These are phyloP conservation scores for Lagopus leucura DNA, from an alignment of 2,113 vertebrate species.

Conservation along the genomic window DNA sequence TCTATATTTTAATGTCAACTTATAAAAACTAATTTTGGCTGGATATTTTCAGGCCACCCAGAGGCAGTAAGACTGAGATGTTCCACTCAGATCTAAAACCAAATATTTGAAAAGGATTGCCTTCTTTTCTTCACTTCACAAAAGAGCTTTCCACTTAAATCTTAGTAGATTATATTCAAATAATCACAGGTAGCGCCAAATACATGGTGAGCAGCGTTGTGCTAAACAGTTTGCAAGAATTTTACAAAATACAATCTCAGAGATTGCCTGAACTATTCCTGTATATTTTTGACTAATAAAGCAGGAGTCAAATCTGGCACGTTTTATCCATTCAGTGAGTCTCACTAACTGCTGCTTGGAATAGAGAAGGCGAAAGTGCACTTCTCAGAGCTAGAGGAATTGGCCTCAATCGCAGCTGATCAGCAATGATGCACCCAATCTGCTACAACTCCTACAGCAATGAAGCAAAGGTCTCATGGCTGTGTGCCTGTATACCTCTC, in stretches of 20 bases:
- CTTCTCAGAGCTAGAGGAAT: not conserved
- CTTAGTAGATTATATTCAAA: not conserved
- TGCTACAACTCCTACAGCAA: not conserved
- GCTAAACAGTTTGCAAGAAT: not conserved
- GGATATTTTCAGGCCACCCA: not conserved
- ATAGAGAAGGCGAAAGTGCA: not conserved
- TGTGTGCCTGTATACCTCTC: not conserved
- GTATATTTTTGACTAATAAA: not conserved
- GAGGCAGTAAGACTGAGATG: not conserved
- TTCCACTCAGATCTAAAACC: not conserved
- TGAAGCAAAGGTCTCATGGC: not conserved
- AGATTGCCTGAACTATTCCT: not conserved
- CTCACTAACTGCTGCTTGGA: not conserved
- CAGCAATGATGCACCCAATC: not conserved
- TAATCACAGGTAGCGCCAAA: slow-evolving; percentile 20
- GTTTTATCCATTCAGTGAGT: not conserved
- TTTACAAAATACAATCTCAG: not conserved
- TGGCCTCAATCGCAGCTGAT: not conserved
- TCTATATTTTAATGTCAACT: slow-evolving; percentile 8
- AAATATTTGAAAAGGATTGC: slow-evolving; percentile 27
- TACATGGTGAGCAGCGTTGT: not conserved
- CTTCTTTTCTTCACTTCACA: slow-evolving; percentile 5
- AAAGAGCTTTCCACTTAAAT: slow-evolving; percentile 23
- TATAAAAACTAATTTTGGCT: not conserved
- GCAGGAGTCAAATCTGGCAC: not conserved